These are phyloP conservation scores for Australoheros scitulus DNA, from an alignment of 2,113 vertebrate species.

Conservation along the genomic window DNA sequence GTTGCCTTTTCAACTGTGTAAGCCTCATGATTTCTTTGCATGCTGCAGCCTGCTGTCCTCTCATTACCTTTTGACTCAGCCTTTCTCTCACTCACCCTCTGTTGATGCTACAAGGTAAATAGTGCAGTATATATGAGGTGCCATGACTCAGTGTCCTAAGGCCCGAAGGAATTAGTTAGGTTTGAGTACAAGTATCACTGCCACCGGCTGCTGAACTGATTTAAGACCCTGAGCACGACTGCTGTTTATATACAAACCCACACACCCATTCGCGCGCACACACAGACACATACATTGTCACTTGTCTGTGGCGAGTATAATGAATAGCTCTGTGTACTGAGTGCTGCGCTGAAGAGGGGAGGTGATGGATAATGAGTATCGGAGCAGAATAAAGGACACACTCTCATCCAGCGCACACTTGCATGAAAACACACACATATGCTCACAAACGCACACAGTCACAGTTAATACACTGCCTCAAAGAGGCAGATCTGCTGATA, in stretches of 20 bases:
- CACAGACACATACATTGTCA: conserved; percentile 49
- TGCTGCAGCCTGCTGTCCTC: conserved; percentile 72
- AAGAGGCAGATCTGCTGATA: conserved; percentile 64
- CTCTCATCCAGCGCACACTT: conserved; percentile 38
- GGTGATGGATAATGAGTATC: conserved; percentile 74
- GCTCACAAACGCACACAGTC: conserved; percentile 24
- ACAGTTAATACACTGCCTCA: conserved; percentile 36
- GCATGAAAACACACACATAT: conserved; percentile 32
- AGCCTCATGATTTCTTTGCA: conserved; percentile 65
- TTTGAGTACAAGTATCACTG: conserved; percentile 53
- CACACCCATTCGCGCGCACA: conserved; percentile 13
- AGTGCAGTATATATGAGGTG: conserved; percentile 44
- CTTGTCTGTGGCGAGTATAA: conserved; percentile 61
- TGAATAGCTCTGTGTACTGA: conserved; percentile 67
- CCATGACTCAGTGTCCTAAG: conserved; percentile 62
- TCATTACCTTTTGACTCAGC: conserved; percentile 71
- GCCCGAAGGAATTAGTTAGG: conserved; percentile 59
- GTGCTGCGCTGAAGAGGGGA: conserved; percentile 61
- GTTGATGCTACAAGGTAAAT: conserved; percentile 53
- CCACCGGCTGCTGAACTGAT: conserved; percentile 56
- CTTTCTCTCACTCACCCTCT: conserved; percentile 36
- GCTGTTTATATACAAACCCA: conserved; percentile 55
- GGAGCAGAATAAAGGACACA: conserved; percentile 62
- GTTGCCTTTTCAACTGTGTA: conserved; percentile 68
- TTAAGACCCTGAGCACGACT: conserved; percentile 54